phyloP scores from a whole-genome alignment of 2,113 vertebrate species.

The Dinomys branickii region DNA sequence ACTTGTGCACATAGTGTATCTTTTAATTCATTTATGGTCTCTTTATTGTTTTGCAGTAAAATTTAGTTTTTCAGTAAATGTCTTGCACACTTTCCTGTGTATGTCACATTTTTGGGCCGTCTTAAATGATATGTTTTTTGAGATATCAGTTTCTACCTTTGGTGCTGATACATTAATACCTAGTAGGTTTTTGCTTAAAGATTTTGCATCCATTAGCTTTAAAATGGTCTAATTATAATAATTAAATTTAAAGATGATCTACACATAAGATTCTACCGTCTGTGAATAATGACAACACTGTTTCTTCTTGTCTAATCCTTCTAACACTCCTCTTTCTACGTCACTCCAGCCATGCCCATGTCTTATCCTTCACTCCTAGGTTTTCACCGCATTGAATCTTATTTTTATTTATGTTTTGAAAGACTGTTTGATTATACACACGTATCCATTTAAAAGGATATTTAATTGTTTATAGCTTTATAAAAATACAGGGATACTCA shows the following conservation, averaged over 20 bases:
- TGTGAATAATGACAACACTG: not conserved
- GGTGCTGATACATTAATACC: not conserved
- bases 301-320: conserved; percentile 8
- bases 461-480: not conserved
- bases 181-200: not conserved
- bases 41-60: not conserved
- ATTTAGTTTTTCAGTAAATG: not conserved
- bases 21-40: conserved; percentile 18
- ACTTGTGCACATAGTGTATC: not conserved
- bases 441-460: not conserved
- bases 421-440: not conserved
- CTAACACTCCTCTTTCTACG: not conserved
- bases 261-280: not conserved
- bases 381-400: not conserved
- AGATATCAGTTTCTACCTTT: not conserved
- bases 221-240: not conserved
- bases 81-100: not conserved
- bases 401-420: not conserved
- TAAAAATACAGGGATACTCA: not conserved
- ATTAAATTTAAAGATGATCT: not conserved
- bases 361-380: not conserved
- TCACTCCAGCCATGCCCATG: not conserved
- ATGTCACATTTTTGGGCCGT: not conserved
- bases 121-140: not conserved
- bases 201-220: not conserved